phyloP scores from a whole-genome alignment of 2,888 invertebrate genomes.

The Plutella xylostella region DNA sequence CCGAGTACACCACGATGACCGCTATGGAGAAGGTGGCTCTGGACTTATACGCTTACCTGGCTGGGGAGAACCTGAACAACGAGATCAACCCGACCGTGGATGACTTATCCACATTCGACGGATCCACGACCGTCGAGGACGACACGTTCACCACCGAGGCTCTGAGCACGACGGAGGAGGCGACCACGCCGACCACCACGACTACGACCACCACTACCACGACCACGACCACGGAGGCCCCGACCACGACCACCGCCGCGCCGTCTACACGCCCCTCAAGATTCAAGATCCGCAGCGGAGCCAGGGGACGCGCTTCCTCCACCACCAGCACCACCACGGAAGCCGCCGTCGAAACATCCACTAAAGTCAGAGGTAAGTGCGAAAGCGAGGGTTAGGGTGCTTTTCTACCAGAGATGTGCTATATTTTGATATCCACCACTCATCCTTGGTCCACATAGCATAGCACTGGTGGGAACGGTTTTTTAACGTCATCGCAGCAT shows the following conservation, averaged over 20 bases:
- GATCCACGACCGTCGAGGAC: constrained; percentile 44
- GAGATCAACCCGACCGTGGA: constrained; percentile 55
- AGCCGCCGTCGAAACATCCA: constrained; percentile 52
- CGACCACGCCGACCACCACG: constrained; percentile 62
- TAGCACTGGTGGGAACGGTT: too few species aligned
- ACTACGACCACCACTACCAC: constrained; percentile 65
- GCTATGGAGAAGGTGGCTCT: constrained; percentile 86
- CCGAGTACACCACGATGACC: constrained; percentile 75
- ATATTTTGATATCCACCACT: too few species aligned
- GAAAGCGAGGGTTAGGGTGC: too few species aligned
- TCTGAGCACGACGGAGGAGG: constrained; percentile 54
- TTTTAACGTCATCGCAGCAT: too few species aligned
- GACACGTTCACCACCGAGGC: constrained; percentile 57
- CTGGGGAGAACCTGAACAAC: constrained; percentile 73
- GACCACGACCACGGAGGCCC: constrained; percentile 67
- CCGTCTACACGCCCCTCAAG: constrained; percentile 54
- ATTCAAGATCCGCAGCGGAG: constrained; percentile 52
- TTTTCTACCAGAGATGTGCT: too few species aligned
- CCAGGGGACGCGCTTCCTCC: constrained; percentile 56
- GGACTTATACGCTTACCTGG: constrained; percentile 84
- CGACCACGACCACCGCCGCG: constrained; percentile 55
- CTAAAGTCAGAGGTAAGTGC: constrained; percentile 62
- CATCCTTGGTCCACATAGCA: too few species aligned
- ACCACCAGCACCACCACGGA: constrained; percentile 45
- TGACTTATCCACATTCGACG: constrained; percentile 37